Evolutionary conservation across 2,797 vertebrate species (phyloP), one percentile per base, ranked within the genome.

Genomic region (Peromyscus nudipes): DNA sequence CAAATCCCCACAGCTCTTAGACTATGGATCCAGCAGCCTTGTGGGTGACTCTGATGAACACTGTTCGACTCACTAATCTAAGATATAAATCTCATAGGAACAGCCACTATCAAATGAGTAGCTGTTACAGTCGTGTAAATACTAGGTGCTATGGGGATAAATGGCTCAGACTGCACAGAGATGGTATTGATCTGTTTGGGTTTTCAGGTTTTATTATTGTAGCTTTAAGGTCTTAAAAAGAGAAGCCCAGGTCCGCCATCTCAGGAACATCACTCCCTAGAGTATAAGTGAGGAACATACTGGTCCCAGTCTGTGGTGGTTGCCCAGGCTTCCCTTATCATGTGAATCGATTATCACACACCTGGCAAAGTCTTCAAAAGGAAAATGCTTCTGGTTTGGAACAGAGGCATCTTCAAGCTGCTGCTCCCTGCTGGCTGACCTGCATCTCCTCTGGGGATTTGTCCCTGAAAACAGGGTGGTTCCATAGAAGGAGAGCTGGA

Each of bases 151-250:
- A 1, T 27, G 43, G 31, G 12, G 43, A 76, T 43, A 65, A 69
- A n/a, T 0, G 34, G 23, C 23, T 91, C 75, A 92, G 49, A 62
- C 9, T 46, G 69, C 49, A 17, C 46, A 75, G 73, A 77, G 29
- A 6, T 95, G 21, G 57, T 82, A 94, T 46, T 62, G 73, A 94
- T 82, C 34, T 79, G 12, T 79, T 90, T 91, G 67, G 43, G 29
- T 81, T 40, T 49, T 29, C 4, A 27, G 31, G 21, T 52, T 64
- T 91, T 65, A 75, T 77, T 64, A 67, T 16, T 67, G 21, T 71
- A 71, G 43, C 31, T 57, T 81, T 73, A 79, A 76, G 57, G 55
- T 46, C 67, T 34, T 95, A 80, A 89, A 92, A 16, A 77, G 29
- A 85, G 85, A 85, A 9, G 40, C 60, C 27, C 27, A 83, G 34